Conservation (phyloP, 2,113 vertebrate genomes). For the Corvus hawaiiensis region DNA sequence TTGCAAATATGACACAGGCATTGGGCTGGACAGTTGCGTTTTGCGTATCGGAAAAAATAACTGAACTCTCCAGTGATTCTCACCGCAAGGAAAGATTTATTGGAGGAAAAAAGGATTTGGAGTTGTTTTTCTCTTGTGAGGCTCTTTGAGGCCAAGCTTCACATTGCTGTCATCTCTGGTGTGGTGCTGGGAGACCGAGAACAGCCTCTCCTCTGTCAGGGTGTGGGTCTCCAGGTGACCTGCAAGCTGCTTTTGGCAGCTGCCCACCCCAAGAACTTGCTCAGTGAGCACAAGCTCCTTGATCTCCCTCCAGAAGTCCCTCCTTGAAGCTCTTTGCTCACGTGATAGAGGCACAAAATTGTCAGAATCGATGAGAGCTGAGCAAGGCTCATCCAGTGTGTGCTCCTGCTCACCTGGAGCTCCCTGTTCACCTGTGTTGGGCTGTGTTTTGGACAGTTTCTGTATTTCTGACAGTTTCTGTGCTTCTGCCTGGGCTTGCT, state of each 20-base stretch:
- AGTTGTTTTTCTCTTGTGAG: not conserved
- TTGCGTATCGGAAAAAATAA: not conserved
- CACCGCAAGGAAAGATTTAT: not conserved
- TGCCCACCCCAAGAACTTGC: not conserved
- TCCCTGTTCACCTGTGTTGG: not conserved
- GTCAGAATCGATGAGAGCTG: not conserved
- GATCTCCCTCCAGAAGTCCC: not conserved
- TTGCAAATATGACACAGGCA: not conserved
- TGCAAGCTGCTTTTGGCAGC: not conserved
- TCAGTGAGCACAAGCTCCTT: not conserved
- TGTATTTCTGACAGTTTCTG: not conserved
- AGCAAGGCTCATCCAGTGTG: not conserved
- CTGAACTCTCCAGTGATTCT: not conserved
- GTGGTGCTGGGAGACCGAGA: fast-evolving
- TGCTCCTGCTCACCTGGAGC: not conserved
- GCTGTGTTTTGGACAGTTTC: not conserved
- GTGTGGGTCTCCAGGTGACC: not conserved
- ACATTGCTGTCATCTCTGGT: not conserved
- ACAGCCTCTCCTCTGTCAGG: not conserved
- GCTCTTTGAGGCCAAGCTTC: not conserved
- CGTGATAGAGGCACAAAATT: not conserved
- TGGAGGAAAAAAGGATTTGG: not conserved
- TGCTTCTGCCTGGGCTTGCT: not conserved
- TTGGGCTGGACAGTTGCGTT: not conserved
- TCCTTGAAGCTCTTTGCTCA: not conserved